Conservation (phyloP, 2,797 vertebrate genomes). For the Oophaga sylvatica region DNA sequence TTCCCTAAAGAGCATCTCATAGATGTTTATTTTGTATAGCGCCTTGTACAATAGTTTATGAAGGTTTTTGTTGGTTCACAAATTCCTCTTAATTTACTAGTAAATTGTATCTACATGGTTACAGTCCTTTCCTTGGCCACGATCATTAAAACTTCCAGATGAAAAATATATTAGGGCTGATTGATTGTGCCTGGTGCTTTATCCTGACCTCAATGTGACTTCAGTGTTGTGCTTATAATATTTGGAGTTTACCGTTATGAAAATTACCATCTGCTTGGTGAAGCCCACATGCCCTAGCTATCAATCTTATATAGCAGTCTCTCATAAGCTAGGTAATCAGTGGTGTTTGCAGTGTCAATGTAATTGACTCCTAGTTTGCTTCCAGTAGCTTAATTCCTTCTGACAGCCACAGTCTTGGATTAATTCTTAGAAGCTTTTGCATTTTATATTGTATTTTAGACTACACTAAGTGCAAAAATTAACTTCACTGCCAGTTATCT, state of each 20-base stretch:
- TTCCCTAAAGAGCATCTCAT: background rate
- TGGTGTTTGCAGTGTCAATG: conserved; percentile 57
- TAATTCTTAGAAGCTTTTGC: conserved; percentile 32
- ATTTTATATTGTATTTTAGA: conserved; percentile 24
- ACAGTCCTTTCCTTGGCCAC: background rate
- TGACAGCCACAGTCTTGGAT: conserved; percentile 58
- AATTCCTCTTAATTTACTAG: background rate
- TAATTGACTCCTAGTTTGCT: conserved; percentile 50
- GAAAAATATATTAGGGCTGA: conserved; percentile 50
- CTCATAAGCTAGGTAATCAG: conserved; percentile 54
- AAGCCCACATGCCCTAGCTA: conserved; percentile 49
- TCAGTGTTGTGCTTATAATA: conserved; percentile 51
- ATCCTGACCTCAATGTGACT: conserved; percentile 32
- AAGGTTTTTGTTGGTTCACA: background rate
- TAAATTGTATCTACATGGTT: background rate
- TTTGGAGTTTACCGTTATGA: conserved; percentile 53
- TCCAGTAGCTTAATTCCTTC: conserved; percentile 46
- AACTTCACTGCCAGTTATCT: background rate
- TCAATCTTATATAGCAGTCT: conserved; percentile 51
- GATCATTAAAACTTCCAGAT: conserved; percentile 15
- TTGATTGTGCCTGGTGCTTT: conserved; percentile 54
- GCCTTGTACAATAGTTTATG: background rate
- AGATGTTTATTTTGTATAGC: background rate
- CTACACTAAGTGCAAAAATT: background rate
- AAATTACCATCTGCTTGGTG: conserved; percentile 55